Evolutionary conservation across 2,113 vertebrate species (phyloP), one percentile per base, ranked within the genome.

Genomic region (Dryoscopus gambensis): DNA sequence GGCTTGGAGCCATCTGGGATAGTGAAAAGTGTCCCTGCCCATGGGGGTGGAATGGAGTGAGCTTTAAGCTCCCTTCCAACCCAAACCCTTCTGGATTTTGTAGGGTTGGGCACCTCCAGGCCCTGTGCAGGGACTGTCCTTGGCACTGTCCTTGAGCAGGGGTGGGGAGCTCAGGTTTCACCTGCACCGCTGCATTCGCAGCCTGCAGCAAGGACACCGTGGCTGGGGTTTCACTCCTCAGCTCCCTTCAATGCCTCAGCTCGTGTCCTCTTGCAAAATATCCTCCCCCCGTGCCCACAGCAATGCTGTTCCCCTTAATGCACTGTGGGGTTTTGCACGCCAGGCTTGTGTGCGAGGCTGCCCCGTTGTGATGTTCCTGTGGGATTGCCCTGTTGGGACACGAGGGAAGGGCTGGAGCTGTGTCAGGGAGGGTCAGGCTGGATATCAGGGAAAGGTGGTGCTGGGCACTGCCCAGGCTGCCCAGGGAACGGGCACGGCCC

Each of bases 31-130:
- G 46, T 35, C 60, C 15, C 27, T 59, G 60, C 15, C 33, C 69
- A 2, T 15, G 33, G 18, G 23, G 1, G 3, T 22, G 62, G 53
- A 13, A n/a, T 7, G 5, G 6, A 40, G 15, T 40, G 40, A 2
- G 1, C 4, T 83, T 40, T 83, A 9, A 33, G 47, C 4, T 42
- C 25, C 60, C 20, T 62, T 31, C 47, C 70, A 40, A 1, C 39
- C 70, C 60, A 47, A 19, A 47, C 11, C 39, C 6, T n/a, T n/a
- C 20, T 47, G 47, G 30, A 9, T 55, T 10, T 53, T 15, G 25
- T 15, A 17, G 1, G 3, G 7, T 5, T 0, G 0, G 57, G 52
- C 47, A 21, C 25, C 33, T 37, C 31, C 0, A 0, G 17, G 7
- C n/a, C 9, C 50, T 21, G 65, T 10, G 1, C 31, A 3, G n/a